Evolutionary conservation across 2,888 invertebrate genomes (phyloP), one percentile per base, ranked within the genome.

Genomic region (Coleophora deauratella): DNA sequence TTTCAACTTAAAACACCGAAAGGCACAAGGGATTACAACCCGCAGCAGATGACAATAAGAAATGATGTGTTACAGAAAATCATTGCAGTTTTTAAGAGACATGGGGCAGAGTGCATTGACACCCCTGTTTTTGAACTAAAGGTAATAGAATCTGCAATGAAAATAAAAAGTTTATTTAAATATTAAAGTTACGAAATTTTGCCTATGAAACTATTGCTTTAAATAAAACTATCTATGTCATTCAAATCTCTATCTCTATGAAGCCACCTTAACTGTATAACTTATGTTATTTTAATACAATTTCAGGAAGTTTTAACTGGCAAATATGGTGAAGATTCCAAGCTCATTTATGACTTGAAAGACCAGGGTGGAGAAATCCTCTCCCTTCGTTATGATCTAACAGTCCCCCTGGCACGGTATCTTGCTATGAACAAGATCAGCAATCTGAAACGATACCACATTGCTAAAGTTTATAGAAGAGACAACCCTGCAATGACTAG

Each of bases 261-360:
- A n/a, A n/a, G n/a, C 21, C 21, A 21, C 3, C 3, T 21, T 21
- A 6, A 3, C 21, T 21, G 3, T 21, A 21, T 4, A 21, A 21
- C 21, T 31, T 10, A 4, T 31, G 2, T 31, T 31, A 10, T n/a
- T n/a, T n/a, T n/a, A n/a, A n/a, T n/a, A 31, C 46, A 44, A 31
- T 72, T 66, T 9, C 71, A 97, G 95, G 98, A 99, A 77, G 97
- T 98, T 3, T 85, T 99, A 38, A 98, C 97, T 13, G 99, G 98
- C 36, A 99, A 99, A 84, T 99, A 99, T 86, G 99, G 99, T 1
- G 99, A 99, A 82, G 99, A 99, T 73, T 96, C 98, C 0, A 99
- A 99, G 72, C 86, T 99, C 9, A 99, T 99, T 45, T 99, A 99
- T 74, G 99, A 99, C 76, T 86, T 99, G 35, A 96, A 96, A 70